Percentiles rank a stretch among this genome's conserved stretches.
Evolutionary conservation across 2,888 invertebrate species (phyloP).

Genomic region (Shargacucullia verbasci): DNA sequence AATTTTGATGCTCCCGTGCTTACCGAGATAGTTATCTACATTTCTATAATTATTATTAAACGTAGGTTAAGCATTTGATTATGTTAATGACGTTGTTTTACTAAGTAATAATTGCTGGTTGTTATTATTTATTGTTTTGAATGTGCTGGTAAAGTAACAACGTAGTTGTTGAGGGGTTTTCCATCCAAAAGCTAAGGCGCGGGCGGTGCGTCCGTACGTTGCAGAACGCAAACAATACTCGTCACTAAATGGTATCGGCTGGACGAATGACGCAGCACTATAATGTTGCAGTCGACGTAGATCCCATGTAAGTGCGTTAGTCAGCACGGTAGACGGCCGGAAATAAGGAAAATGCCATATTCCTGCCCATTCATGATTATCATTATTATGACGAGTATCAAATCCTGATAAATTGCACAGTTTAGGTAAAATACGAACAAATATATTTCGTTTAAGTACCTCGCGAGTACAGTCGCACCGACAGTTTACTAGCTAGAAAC

Average conservation of each 20-base stretch:
- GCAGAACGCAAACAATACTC: conserved; percentile 33
- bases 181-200: conserved; percentile 22
- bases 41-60: conserved; percentile 57
- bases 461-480: conserved; percentile 17
- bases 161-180: conserved; percentile 35
- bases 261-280: conserved; percentile 48
- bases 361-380: conserved; percentile 29
- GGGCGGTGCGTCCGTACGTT: conserved; percentile 17
- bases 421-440: conserved; percentile 1
- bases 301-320: conserved; percentile 49
- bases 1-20: conserved; percentile 62
- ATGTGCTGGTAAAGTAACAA: conserved; percentile 40
- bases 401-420: conserved; percentile 17
- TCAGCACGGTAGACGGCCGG: conserved; percentile 50
- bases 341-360: conserved; percentile 53
- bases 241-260: conserved; percentile 42
- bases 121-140: conserved; percentile 40
- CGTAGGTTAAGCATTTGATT: conserved; percentile 39
- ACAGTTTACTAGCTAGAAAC: conserved; percentile 40
- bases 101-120: conserved; percentile 49
- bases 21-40: conserved; percentile 63
- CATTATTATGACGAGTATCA: conserved; percentile 3
- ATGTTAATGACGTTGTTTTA: conserved; percentile 56
- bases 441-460: conserved; percentile 26
- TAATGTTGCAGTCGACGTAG: conserved; percentile 31